Evolutionary conservation across 2,888 invertebrate species (phyloP), one percentile per base, ranked within the genome.

Genomic region (Brenthis hecate): DNA sequence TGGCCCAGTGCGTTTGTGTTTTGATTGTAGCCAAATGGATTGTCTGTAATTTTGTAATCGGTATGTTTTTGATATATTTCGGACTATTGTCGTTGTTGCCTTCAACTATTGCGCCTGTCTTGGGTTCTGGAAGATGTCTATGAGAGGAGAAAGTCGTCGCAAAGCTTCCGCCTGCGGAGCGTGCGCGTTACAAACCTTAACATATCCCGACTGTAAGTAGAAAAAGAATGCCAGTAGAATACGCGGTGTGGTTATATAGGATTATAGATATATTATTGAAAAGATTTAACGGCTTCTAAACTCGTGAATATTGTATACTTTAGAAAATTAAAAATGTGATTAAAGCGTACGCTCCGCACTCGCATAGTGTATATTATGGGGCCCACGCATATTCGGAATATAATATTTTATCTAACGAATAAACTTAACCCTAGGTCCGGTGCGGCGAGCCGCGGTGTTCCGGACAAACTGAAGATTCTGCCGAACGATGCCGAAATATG

Each of bases 1-100:
- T 95, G 97, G 97, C 96, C 97, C 96, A 96, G 95, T 96, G 95
- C 94, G 92, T 94, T 94, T 94, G 94, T 94, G 94, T 94, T 94
- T 94, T 74, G 75, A 93, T 69, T 80, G 77, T 78, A 81, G 76
- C 80, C 82, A 78, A 86, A 72, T 78, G 80, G 76, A 76, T 75
- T 73, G 66, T 70, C 63, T 71, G 70, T 71, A 65, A 79, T 79
- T 81, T 85, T 80, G 72, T 74, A 69, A 75, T 72, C 67, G 60
- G 72, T 75, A 68, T 75, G 75, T 74, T 74, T 80, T 81, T 82
- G 76, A 77, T 77, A 76, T 76, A 75, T 75, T 79, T 76, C 71
- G 86, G 88, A 89, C 88, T 89, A 89, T 91, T 91, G 86, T 90
- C 90, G 82, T 79, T 80, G 70, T 94, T 95, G 96, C 96, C 95